Evolutionary conservation across 2,797 vertebrate genomes (phyloP), one percentile per base, ranked within the genome.

Genomic region (Enteromius radiatus): DNA sequence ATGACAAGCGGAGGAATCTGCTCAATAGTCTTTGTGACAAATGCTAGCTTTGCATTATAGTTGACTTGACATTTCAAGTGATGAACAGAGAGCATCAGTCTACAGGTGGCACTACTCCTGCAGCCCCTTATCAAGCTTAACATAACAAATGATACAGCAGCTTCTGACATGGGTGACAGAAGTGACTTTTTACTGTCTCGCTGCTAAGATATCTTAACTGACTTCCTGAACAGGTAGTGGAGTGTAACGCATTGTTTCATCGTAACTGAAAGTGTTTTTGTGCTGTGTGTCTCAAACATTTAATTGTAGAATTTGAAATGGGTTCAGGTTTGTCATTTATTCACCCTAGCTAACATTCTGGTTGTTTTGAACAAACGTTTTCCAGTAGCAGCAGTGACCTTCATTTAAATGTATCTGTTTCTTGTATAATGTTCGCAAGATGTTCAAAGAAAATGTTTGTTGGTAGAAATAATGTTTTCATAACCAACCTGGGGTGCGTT

Each of bases 131-230:
- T 93, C 93, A 90, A 88, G 88, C 91, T 90, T 91, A 88, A 93
- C 94, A 94, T 95, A 93, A 96, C 95, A 95, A 94, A 96, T 95
- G 96, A 96, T 94, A n/a, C 56, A 64, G 52, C 59, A 47, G 17
- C 17, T 26, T 77, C 38, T 77, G 76, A 77, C 41, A 45, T 45
- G 1, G 8, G 12, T 33, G 75, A 77, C 41, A 77, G 10, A 45
- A 47, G 41, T 45, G 94, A 92, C 92, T 91, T 94, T 83, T 83
- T 61, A 28, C 47, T 77, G 49, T 5, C 21, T 76, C 28, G 12
- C 92, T 93, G 91, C 92, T 92, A 91, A 94, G 94, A 93, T 92
- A 90, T 86, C 89, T 95, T 95, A 95, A 95, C 95, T 95, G 93
- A 93, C 91, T 94, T 92, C 93, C 96, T 96, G 96, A 96, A 94